Percentiles rank a stretch among this genome's conserved stretches.
phyloP scores from a whole-genome alignment of 2,797 vertebrate species.

The Enteromius trimaculatus region DNA sequence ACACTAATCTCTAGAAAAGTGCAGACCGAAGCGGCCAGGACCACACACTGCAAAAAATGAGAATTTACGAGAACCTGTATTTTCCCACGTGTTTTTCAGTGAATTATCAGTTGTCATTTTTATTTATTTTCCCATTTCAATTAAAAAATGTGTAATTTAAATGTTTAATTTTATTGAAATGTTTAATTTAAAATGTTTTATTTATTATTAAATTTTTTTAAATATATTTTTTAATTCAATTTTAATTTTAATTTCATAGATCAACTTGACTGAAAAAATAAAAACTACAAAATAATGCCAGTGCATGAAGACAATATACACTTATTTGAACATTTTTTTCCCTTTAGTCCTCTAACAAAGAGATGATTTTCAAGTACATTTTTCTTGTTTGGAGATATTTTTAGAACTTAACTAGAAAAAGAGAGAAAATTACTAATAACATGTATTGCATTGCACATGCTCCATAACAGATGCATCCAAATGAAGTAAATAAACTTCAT shows the following conservation, averaged over 20 bases:
- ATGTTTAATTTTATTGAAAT: background rate
- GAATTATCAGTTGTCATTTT: background rate
- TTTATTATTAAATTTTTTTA: background rate
- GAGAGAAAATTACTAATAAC: background rate
- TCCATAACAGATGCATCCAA: background rate
- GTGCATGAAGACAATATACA: background rate
- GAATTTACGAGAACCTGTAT: background rate
- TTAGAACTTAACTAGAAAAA: background rate
- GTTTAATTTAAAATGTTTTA: background rate
- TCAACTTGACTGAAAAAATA: background rate
- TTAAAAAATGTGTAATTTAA: background rate
- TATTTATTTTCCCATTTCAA: background rate
- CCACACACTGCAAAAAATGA: background rate
- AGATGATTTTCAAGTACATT: background rate
- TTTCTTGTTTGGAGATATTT: background rate
- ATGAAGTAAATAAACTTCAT: background rate
- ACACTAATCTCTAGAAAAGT: background rate
- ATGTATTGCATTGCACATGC: background rate
- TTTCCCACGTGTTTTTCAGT: background rate
- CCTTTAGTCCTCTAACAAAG: background rate
- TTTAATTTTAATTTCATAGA: background rate
- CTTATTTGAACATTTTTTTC: background rate
- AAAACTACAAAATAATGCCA: background rate
- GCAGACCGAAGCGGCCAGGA: background rate
- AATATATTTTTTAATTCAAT: background rate